These are phyloP conservation scores for Globia sparganii DNA, from an alignment of 2,888 invertebrate species.

Conservation along the genomic window DNA sequence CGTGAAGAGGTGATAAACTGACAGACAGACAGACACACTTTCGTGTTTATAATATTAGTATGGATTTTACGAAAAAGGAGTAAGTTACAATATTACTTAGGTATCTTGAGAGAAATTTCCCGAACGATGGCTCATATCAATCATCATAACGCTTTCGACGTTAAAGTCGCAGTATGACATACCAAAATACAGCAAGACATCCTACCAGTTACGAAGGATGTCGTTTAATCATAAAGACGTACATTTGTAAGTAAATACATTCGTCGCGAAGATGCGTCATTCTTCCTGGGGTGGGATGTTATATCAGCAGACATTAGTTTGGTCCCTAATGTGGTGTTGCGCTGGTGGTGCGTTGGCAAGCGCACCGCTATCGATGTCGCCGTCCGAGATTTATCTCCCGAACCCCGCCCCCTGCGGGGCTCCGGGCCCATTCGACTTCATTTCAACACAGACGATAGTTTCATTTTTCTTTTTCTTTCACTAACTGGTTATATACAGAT, in stretches of 20 bases:
- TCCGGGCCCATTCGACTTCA: slow-evolving; percentile 67
- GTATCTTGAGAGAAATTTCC: slow-evolving; percentile 1
- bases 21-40: too few relatives aligned
- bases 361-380: slow-evolving; percentile 79
- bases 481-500: slow-evolving; percentile 74
- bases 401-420: slow-evolving; percentile 72
- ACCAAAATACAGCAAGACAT: slow-evolving; percentile 19
- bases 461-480: slow-evolving; percentile 75
- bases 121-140: slow-evolving; percentile 24
- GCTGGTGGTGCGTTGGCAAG: slow-evolving; percentile 76
- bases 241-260: slow-evolving; percentile 45
- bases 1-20: too few relatives aligned
- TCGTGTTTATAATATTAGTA: too few relatives aligned
- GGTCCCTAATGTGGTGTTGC: slow-evolving; percentile 78
- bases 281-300: slow-evolving; percentile 70
- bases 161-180: slow-evolving; percentile 24
- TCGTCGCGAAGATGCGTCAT: slow-evolving; percentile 51
- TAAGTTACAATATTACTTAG: neutral
- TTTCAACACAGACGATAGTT: slow-evolving; percentile 76
- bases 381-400: slow-evolving; percentile 78
- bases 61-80: neutral
- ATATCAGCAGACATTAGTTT: slow-evolving; percentile 79
- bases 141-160: slow-evolving; percentile 31
- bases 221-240: slow-evolving; percentile 35
- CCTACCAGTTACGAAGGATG: slow-evolving; percentile 12